Evolutionary conservation across 2,888 invertebrate genomes (phyloP).

Genomic region (Boloria euphrosyne): DNA sequence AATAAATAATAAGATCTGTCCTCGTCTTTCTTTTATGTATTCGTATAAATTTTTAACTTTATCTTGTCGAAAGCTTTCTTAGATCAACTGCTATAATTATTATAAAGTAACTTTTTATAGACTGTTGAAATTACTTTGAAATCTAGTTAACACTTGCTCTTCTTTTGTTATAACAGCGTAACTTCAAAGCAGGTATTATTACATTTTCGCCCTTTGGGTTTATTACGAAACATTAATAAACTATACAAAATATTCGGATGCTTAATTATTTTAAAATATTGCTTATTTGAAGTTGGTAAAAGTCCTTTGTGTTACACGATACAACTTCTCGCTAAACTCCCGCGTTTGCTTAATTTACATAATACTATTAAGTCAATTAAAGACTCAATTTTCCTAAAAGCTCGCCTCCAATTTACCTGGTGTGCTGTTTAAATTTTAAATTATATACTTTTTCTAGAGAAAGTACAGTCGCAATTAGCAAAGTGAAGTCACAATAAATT

Average conservation of each 20-base stretch:
- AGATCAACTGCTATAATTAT: conserved; percentile 1
- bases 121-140: conserved; percentile 15
- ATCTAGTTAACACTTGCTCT: background rate
- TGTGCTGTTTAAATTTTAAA: background rate
- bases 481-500: too few species aligned
- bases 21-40: too few species aligned
- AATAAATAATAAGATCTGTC: too few species aligned
- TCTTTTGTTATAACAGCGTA: background rate
- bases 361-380: background rate
- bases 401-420: background rate
- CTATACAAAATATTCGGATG: too few species aligned
- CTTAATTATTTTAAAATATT: too few species aligned
- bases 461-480: too few species aligned
- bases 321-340: too few species aligned
- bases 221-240: too few species aligned
- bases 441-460: too few species aligned
- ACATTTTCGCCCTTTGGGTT: background rate
- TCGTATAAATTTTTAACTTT: too few species aligned
- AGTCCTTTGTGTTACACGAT: too few species aligned
- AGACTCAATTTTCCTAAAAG: conserved; percentile 13
- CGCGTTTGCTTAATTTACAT: background rate
- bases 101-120: conserved; percentile 14
- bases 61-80: background rate
- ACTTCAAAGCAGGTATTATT: background rate
- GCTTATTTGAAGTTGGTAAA: too few species aligned